phyloP scores from a whole-genome alignment of 23 tunicate genomes.

The Trididemnum nubilum region DNA sequence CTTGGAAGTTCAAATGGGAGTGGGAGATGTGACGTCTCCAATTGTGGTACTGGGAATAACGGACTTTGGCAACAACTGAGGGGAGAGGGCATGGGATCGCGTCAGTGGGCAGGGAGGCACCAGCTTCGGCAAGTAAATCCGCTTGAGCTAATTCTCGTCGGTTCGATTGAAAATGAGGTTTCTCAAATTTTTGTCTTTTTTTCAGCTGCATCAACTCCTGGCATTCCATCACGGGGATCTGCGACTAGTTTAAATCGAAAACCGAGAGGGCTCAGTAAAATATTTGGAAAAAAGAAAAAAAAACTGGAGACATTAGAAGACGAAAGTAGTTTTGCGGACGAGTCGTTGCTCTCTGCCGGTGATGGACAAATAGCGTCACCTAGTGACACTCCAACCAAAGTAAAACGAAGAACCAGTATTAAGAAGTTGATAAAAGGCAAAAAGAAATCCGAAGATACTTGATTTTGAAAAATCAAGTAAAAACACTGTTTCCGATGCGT shows the following conservation, averaged over 20 bases:
- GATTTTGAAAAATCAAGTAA: no score
- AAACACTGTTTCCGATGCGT: no score
- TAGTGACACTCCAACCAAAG: neutral
- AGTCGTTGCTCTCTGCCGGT: neutral
- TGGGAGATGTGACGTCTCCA: no score
- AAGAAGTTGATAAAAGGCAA: slow-evolving; percentile 30
- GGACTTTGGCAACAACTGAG: no score
- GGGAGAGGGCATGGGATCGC: no score
- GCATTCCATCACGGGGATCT: neutral
- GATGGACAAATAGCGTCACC: neutral
- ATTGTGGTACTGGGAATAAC: no score
- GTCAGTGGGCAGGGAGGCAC: no score
- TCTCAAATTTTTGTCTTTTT: no score
- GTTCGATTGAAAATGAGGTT: no score
- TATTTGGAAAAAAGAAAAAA: slow-evolving; percentile 19
- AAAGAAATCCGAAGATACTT: slow-evolving; percentile 21
- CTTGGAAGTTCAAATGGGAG: no score
- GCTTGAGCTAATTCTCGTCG: no score
- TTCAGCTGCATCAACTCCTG: neutral
- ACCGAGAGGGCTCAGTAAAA: slow-evolving; percentile 41
- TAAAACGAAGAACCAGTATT: slow-evolving; percentile 36
- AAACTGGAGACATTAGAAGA: neutral
- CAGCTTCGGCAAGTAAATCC: no score
- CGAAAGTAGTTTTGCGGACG: neutral
- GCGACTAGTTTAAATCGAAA: slow-evolving; percentile 40